Evolutionary conservation across 2,888 invertebrate genomes (phyloP), one percentile per base, ranked within the genome.

Genomic region (Leptopilina myrica): DNA sequence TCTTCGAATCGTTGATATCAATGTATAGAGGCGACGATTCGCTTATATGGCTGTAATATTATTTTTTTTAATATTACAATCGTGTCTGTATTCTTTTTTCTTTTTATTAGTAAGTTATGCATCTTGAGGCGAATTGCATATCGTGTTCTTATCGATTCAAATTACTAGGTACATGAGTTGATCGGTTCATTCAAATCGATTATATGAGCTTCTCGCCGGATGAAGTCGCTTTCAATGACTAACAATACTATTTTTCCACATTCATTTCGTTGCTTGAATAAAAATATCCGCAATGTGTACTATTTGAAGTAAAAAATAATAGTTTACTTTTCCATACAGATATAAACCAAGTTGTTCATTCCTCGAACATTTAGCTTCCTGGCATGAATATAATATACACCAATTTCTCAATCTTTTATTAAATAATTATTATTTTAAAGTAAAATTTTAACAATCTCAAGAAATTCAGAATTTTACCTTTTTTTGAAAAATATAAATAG

Each of bases 141-240:
- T 56, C 49, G 20, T 49, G n/a, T 53, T n/a, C 46, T 53, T 53
- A 69, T 69, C 73, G 73, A 56, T 33, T 73, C n/a, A 56, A 56
- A 73, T 73, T 53, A 73, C 33, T 33, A n/a, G 26, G 26, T 56
- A 12, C 20, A 20, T 5, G 53, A 49, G 49, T 73, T 49, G 69
- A 73, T 73, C 69, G 53, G 11, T 66, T 66, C 5, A 66, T 66
- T 66, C 46, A 40, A 66, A 66, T 15, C n/a, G 46, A 66, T 69
- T 8, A 69, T 7, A 53, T 69, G 40, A 46, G 49, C 46, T 49
- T 66, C 46, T 26, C 5, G 43, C 43, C 11, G 1, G 49, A 26
- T 66, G 14, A 66, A 66, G 66, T 15, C 20, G 15, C 49, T 43
- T 15, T 11, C 14, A 33, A 14, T 64, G 33, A 64, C 9, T 64